phyloP scores from a whole-genome alignment of 2,113 vertebrate species.

The Toxotes chatareus region DNA sequence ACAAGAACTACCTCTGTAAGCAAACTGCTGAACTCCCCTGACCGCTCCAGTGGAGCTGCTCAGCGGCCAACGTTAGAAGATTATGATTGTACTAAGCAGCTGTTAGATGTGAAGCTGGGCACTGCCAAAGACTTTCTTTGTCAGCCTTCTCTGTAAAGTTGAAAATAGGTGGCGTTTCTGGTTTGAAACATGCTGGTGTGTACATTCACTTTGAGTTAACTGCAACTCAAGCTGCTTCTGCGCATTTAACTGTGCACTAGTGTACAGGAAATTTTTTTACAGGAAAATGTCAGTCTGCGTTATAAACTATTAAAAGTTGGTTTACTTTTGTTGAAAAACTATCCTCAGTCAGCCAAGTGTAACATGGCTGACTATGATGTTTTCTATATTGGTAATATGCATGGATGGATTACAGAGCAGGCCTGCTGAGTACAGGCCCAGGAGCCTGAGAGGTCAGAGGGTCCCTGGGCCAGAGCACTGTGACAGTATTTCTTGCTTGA shows the following conservation, averaged over 20 bases:
- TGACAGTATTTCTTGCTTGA: too few species aligned
- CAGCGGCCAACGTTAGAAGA: conserved; percentile 8
- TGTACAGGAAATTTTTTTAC: conserved; percentile 1
- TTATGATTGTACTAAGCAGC: conserved; percentile 36
- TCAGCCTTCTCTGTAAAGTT: conserved; percentile 21
- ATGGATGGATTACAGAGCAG: too few species aligned
- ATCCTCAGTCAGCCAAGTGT: not conserved
- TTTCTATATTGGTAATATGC: not conserved
- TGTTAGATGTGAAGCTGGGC: conserved; percentile 16
- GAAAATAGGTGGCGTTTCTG: not conserved
- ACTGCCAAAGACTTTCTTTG: conserved; percentile 22
- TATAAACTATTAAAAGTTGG: not conserved
- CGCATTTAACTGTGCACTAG: not conserved
- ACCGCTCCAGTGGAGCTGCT: conserved; percentile 55
- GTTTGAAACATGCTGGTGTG: conserved; percentile 1
- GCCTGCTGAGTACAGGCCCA: too few species aligned
- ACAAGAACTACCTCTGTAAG: conserved; percentile 42
- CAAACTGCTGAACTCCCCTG: conserved; percentile 51
- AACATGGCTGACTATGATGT: not conserved
- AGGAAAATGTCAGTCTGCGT: not conserved
- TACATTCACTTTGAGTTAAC: conserved; percentile 16
- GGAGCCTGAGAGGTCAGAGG: too few species aligned
- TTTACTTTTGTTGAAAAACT: not conserved
- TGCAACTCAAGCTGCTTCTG: not conserved
- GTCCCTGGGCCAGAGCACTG: too few species aligned